These are phyloP conservation scores for Diarsia rubi DNA, from an alignment of 2,888 invertebrate genomes.

Conservation along the genomic window DNA sequence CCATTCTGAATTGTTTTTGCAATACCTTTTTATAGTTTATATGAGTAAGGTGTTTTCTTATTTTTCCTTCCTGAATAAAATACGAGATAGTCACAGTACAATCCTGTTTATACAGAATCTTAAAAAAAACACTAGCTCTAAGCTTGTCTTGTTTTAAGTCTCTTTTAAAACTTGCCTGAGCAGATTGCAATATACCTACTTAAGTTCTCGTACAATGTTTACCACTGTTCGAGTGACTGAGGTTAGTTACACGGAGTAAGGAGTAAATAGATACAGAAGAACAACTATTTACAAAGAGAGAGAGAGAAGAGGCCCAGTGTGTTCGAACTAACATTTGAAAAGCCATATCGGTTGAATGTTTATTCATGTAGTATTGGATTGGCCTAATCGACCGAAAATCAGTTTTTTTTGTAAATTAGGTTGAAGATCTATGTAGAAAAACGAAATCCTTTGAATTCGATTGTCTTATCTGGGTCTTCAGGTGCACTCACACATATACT, in stretches of 20 bases:
- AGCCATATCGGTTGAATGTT: neutral
- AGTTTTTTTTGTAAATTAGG: neutral
- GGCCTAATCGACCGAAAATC: neutral
- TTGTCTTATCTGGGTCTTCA: neutral
- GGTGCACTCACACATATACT: neutral
- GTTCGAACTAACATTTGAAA: neutral
- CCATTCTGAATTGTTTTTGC: neutral
- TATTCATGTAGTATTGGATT: neutral
- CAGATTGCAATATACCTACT: constrained; percentile 56
- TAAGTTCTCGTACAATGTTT: constrained; percentile 48
- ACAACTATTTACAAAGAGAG: neutral
- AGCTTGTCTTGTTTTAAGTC: constrained; percentile 8
- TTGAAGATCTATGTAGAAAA: neutral
- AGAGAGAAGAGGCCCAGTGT: neutral
- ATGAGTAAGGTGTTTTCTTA: neutral
- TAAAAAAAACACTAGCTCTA: constrained; percentile 12
- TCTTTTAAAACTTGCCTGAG: constrained; percentile 39
- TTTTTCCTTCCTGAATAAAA: neutral
- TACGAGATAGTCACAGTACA: neutral
- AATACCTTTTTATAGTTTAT: too few relatives aligned
- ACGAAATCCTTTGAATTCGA: neutral
- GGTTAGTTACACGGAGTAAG: constrained; percentile 25
- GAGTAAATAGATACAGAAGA: constrained; percentile 19
- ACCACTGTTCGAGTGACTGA: constrained; percentile 29
- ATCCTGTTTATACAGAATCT: neutral